Base-by-base conservation (phyloP, 1,140 invertebrate genomes). In the Stegodyphus mimosarum region DNA sequence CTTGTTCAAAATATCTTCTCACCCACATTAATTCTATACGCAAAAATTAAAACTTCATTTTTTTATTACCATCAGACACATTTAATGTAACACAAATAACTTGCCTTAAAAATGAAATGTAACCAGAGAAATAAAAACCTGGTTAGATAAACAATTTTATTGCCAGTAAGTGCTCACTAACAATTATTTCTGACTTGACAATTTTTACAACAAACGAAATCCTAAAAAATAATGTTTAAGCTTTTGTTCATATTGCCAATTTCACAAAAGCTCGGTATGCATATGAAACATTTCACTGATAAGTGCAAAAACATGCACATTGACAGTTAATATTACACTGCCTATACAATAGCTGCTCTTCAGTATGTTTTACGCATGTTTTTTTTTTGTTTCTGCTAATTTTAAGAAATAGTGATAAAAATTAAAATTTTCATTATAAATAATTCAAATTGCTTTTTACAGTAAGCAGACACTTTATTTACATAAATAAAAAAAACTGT, bases 161-260 rank as follows among this genome's bases (percentile, higher is more conserved):
- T 53, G 64, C 76, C 64, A 78, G 64, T 69, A 69, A 69, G 76
- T 78, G 76, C 76, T 78, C 76, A 78, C 76, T 78, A 78, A 69
- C 76, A 78, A 78, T 78, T 64, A 78, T 6, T 67, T 67, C n/a
- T 67, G 63, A 69, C n/a, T 70, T 78, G 76, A 78, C 76, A 78
- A 17, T 67, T 69, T 69, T n/a, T 69, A 78, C 66, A 78, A 53
- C 18, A n/a, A 78, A 78, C 51, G 50, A 78, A 78, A 53, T 52
- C 64, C 64, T 69, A 52, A 78, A 60, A 60, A 2, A 15, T 60
- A 60, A 60, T 60, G 9, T 67, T 69, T 52, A 78, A 78, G 69
- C 49, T 52, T 52, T 60, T 64, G 49, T 64, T 53, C 48, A 66
- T 7, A 48, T 64, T n/a, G 55, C n/a, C 33, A 75, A 15, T 15